Evolutionary conservation across 1,140 invertebrate genomes (phyloP), one percentile per base, ranked within the genome.

Genomic region (Drosophila tristis): DNA sequence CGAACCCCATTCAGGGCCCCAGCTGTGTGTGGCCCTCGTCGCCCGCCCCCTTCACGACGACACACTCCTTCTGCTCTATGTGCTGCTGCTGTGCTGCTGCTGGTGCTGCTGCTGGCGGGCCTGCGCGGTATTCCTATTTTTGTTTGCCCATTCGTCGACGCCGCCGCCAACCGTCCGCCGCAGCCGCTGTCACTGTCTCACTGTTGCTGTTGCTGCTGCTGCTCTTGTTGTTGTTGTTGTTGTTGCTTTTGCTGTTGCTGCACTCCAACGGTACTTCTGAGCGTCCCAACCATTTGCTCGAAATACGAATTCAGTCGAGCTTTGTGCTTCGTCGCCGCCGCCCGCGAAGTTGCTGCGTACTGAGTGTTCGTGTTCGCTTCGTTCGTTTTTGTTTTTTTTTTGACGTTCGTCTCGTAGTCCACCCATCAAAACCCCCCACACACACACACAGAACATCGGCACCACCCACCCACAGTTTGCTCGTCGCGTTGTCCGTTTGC

Each of bases 221-320:
- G 47, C 26, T 67, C 59, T 56, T 64, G 68, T 39, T 55, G 45
- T 16, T 66, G 47, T 25, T 62, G 54, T 25, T 64, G 47, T 61
- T 70, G 43, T 43, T 59, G 15, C 39, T 58, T 43, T 48, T 73
- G 51, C 26, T 67, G 62, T 56, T 64, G 74, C 72, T 85, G 82
- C 80, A 82, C 78, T 65, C 48, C 64, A 80, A 89, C 84, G 82
- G 82, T 87, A 89, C 82, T 89, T 87, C 65, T 89, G 84, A 87
- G 82, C 82, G 82, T 74, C 67, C 67, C 58, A 44, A 66, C 62
- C 75, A 78, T 78, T 78, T 76, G 75, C 74, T 86, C 72, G 82
- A 76, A 80, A 84, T 89, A 89, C 68, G 80, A 80, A 84, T 89
- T 89, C 76, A 89, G 80, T 89, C 84, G 78, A 89, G 84, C 84